phyloP scores from a whole-genome alignment of 30 jellyfish, hydroid and myxozoan species.

The Pelagia noctiluca region DNA sequence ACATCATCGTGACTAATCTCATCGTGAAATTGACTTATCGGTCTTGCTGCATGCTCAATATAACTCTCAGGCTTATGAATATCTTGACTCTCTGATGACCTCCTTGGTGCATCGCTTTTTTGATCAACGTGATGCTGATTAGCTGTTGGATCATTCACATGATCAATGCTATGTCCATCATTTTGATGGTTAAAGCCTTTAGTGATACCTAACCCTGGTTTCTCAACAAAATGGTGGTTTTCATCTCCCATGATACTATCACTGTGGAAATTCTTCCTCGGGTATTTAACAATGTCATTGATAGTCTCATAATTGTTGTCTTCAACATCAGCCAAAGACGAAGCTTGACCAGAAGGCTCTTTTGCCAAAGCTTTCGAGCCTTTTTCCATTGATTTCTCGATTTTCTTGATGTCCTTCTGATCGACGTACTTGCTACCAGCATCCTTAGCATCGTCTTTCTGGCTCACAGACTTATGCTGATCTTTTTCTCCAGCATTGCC shows the following conservation, averaged over 20 bases:
- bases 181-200: constrained; percentile 37
- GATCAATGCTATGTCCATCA: constrained; percentile 11
- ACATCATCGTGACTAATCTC: too few species aligned
- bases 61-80: background rate
- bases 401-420: constrained; percentile 20
- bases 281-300: constrained; percentile 72
- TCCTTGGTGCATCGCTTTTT: background rate
- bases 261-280: constrained; percentile 42
- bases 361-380: constrained; percentile 24
- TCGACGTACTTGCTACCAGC: background rate
- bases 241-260: constrained; percentile 3
- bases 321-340: constrained; percentile 52
- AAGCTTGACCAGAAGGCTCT: constrained; percentile 50
- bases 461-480: background rate
- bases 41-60: background rate
- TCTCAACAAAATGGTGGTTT: constrained; percentile 20
- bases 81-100: constrained; percentile 2
- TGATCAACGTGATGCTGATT: constrained; percentile 7
- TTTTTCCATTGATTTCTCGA: constrained; percentile 15
- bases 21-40: background rate
- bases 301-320: constrained; percentile 65
- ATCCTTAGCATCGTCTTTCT: background rate
- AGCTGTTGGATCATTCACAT: background rate
- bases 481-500: too few species aligned
- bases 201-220: background rate